These are phyloP conservation scores for Ommatoiulus sabulosus DNA, from an alignment of 2,888 invertebrate genomes.

Conservation along the genomic window DNA sequence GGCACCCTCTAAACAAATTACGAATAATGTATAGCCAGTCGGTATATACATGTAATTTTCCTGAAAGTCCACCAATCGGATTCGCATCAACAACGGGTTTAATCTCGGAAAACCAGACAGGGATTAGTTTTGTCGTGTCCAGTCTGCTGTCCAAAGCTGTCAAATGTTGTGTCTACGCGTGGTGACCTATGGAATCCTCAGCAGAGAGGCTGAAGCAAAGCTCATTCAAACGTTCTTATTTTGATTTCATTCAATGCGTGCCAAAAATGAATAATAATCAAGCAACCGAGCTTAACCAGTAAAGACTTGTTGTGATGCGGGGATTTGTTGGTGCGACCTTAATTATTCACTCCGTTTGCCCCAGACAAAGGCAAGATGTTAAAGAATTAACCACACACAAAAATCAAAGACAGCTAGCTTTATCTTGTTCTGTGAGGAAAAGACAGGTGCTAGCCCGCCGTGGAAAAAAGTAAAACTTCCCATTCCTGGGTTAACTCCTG, in stretches of 20 bases:
- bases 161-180: too few species aligned
- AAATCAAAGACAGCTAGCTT: neutral
- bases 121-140: too few species aligned
- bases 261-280: neutral
- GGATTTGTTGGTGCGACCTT: neutral
- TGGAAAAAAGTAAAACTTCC: neutral
- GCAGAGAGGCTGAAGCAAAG: too few species aligned
- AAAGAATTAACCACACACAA: neutral
- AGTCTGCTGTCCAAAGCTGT: too few species aligned
- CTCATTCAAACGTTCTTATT: neutral
- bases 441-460: neutral
- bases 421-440: neutral
- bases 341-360: neutral
- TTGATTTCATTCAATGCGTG: neutral
- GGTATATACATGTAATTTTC: too few species aligned
- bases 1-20: too few species aligned
- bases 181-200: too few species aligned
- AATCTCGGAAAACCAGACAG: too few species aligned
- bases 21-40: too few species aligned
- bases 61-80: too few species aligned
- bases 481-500: neutral
- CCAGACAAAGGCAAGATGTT: neutral
- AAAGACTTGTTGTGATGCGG: neutral
- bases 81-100: too few species aligned
- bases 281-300: neutral